Conservation (phyloP, 2,888 invertebrate species). For the Oxyteleia sp. region DNA sequence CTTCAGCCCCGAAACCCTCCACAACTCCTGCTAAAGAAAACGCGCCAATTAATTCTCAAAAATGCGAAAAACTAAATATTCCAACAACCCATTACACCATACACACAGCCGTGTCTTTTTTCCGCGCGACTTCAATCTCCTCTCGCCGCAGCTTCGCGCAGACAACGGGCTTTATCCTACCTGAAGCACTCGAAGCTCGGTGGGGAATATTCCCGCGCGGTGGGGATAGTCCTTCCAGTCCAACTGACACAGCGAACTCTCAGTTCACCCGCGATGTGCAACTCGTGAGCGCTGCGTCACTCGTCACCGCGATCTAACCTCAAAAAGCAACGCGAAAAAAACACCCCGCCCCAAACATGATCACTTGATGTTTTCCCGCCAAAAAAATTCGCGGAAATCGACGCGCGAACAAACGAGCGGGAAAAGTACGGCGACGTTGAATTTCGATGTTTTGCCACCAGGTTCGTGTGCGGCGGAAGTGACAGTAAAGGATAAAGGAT, state of each 20-base stretch:
- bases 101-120: constrained; percentile 34
- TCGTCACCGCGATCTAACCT: background rate
- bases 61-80: constrained; percentile 43
- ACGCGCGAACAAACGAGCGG: no score
- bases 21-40: background rate
- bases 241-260: constrained; percentile 61
- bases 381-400: background rate
- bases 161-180: constrained; percentile 67
- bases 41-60: constrained; percentile 20
- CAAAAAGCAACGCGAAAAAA: constrained; percentile 11
- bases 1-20: background rate
- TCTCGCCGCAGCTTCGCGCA: constrained; percentile 49
- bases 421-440: no score
- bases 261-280: constrained; percentile 84
- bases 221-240: constrained; percentile 58
- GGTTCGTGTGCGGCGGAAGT: background rate
- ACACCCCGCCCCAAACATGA: background rate
- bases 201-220: constrained; percentile 59
- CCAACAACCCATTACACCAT: constrained; percentile 34
- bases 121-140: constrained; percentile 33
- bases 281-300: constrained; percentile 76
- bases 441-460: no score
- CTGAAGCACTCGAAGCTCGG: constrained; percentile 41
- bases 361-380: background rate
- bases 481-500: background rate